Evolutionary conservation across 2,888 invertebrate species (phyloP), one percentile per base, ranked within the genome.

Genomic region (Colostygia pectinataria): DNA sequence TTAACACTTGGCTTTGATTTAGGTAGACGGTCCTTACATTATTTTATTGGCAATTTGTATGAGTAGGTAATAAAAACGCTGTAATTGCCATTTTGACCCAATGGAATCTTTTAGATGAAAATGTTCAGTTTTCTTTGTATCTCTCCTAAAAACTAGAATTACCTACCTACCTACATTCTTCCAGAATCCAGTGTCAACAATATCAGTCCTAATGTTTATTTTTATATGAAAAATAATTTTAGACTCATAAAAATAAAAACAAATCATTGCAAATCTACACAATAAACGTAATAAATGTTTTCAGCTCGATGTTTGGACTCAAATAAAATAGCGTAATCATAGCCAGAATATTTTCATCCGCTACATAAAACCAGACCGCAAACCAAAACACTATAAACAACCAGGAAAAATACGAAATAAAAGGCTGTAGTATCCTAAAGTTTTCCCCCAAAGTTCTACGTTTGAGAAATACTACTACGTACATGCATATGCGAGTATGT

Each of bases 401-500:
- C 41, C 36, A 46, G 38, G 52, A 42, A 52, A 51, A 47, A 46
- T 46, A 42, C 42, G 38, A 46, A 45, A 46, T 42, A 42, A 46
- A 37, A 34, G 33, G 24, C 33, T 42, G 36, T 33, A 43, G 34
- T 25, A 46, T 37, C 34, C 46, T 48, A 54, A 54, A 54, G 37
- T 54, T 50, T 42, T 40, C 43, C 38, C 42, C 40, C 28, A 41
- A 57, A 52, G 39, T 50, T 41, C 28, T 46, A 48, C 40, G 47
- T 53, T 29, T 34, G 28, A 48, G 37, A 54, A 43, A 50, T 57
- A 48, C 53, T 38, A 51, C 39, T 32, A 49, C 41, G 47, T 61
- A 59, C 64, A 53, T 52, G 46, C 46, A 52, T 52, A 51, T 52
- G 51, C 45, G 50, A 40, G 29, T 60, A 64, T 67, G 60, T 61